These are phyloP conservation scores for Mohoua ochrocephala DNA, from an alignment of 2,113 vertebrate genomes.

Conservation along the genomic window DNA sequence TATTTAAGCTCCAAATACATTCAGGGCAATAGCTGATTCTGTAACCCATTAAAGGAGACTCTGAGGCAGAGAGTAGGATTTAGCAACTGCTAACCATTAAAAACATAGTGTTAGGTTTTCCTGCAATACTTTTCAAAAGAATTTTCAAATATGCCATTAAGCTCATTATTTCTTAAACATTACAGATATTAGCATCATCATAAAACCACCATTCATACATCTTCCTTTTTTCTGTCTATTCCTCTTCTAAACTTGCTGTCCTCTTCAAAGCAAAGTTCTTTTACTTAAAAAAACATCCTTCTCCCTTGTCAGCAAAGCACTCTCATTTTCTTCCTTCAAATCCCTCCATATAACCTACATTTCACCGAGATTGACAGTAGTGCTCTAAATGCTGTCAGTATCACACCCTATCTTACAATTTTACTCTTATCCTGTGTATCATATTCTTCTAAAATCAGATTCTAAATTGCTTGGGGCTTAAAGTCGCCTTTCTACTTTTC, in stretches of 20 bases:
- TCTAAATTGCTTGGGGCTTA: constrained; percentile 11
- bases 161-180: constrained; percentile 7
- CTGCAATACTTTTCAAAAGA: background rate
- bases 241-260: background rate
- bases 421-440: constrained; percentile 24
- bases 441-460: constrained; percentile 28
- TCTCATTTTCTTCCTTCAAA: constrained; percentile 3
- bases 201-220: background rate
- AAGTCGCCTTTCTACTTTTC: background rate
- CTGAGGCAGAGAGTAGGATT: background rate
- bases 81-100: background rate
- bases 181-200: background rate
- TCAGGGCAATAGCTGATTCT: background rate
- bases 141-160: background rate
- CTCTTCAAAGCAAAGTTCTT: background rate
- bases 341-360: constrained; percentile 14
- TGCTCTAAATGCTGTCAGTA: constrained; percentile 19
- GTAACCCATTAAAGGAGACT: background rate
- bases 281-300: background rate
- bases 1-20: background rate
- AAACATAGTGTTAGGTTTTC: background rate
- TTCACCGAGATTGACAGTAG: constrained; percentile 27
- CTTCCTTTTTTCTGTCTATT: background rate
- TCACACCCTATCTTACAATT: constrained; percentile 16
- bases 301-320: background rate